phyloP scores from a whole-genome alignment of 2,888 invertebrate species.

The Plagodis pulveraria region DNA sequence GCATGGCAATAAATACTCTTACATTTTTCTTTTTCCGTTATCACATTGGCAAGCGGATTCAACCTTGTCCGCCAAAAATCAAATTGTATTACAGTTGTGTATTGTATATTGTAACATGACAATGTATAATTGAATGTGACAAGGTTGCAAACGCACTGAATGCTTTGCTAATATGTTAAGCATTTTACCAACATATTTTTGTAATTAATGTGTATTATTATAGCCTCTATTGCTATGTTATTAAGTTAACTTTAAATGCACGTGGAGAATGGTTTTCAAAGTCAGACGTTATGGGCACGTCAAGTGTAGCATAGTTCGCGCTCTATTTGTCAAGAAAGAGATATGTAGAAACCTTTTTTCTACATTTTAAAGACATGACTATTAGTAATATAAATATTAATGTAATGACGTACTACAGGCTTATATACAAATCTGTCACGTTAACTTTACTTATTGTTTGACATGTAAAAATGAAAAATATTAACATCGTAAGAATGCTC shows the following conservation, averaged over 20 bases:
- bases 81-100: not conserved
- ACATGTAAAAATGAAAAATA: too few relatives aligned
- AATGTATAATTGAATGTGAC: slow-evolving; percentile 25
- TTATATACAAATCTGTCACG: too few relatives aligned
- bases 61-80: slow-evolving; percentile 16
- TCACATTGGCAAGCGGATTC: slow-evolving; percentile 5
- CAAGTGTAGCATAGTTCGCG: slow-evolving; percentile 8
- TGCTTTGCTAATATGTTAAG: slow-evolving; percentile 17
- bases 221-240: slow-evolving; percentile 6
- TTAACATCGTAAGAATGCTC: too few relatives aligned
- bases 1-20: not conserved
- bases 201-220: slow-evolving; percentile 2
- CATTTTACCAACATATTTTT: slow-evolving; percentile 14
- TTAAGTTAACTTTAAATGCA: slow-evolving; percentile 7
- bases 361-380: not conserved
- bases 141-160: slow-evolving; percentile 25
- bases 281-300: slow-evolving; percentile 6
- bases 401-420: too few relatives aligned
- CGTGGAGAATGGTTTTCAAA: not conserved
- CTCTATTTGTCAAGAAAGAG: slow-evolving; percentile 13
- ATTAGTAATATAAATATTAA: too few relatives aligned
- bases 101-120: not conserved
- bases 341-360: slow-evolving; percentile 3
- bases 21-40: slow-evolving; percentile 6
- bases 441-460: too few relatives aligned